These are phyloP conservation scores for Pristionchus exspectatus DNA, from an alignment of 2,888 invertebrate genomes.

Conservation along the genomic window DNA sequence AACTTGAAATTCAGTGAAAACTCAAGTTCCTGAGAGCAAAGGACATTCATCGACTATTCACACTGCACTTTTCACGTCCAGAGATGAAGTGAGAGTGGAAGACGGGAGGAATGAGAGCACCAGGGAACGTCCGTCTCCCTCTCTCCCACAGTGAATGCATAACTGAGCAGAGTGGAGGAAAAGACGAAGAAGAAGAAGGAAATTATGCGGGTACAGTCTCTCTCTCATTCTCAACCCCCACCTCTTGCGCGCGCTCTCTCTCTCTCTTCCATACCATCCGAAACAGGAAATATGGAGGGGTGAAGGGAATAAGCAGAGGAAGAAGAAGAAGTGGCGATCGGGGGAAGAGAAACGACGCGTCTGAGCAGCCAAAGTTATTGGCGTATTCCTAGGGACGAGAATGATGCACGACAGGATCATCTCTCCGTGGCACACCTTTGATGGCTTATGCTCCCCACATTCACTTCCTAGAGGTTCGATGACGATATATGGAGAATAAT, in stretches of 20 bases:
- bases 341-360: not conserved
- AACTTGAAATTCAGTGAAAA: no score
- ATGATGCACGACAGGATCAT: no score
- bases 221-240: conserved; percentile 37
- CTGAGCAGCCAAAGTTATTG: not conserved
- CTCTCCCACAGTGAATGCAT: not conserved
- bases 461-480: no score
- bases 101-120: not conserved
- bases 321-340: conserved; percentile 17
- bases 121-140: not conserved
- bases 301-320: conserved; percentile 6
- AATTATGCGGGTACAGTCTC: conserved; percentile 30
- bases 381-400: not conserved
- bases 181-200: not conserved
- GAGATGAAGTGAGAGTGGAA: not conserved
- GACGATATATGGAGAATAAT: no score
- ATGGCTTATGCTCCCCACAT: no score
- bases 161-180: not conserved
- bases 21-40: not conserved
- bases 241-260: conserved; percentile 24
- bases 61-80: not conserved
- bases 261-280: conserved; percentile 47
- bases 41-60: not conserved
- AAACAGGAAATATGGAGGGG: conserved; percentile 44
- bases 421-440: no score